phyloP scores from a whole-genome alignment of 1,140 invertebrate species.

The Gonatopus flavifemur region DNA sequence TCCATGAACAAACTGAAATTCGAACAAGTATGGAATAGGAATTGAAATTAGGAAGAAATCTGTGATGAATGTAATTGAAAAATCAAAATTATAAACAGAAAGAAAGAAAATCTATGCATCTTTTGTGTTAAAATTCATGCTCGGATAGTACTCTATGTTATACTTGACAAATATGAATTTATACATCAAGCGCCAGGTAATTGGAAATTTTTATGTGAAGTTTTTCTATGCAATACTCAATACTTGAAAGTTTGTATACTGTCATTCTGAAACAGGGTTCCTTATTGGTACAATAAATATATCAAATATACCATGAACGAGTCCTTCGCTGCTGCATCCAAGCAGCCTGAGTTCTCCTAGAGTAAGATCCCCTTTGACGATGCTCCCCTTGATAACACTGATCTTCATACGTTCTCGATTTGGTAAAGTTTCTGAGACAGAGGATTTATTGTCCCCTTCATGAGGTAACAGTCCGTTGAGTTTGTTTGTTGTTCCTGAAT shows the following conservation, averaged over 20 bases:
- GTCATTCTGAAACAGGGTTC: conserved; percentile 16
- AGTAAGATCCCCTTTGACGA: conserved; percentile 40
- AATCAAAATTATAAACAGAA: no score
- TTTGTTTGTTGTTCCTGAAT: conserved; percentile 23
- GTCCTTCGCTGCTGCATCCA: conserved; percentile 45
- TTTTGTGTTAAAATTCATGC: no score
- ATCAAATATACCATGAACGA: conserved; percentile 45
- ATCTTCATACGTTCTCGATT: conserved; percentile 42
- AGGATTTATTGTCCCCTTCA: conserved; percentile 18
- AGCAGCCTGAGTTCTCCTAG: conserved; percentile 43
- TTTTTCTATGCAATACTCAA: conserved; percentile 11
- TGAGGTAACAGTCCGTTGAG: conserved; percentile 16
- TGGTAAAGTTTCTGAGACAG: conserved; percentile 5
- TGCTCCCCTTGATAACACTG: conserved; percentile 41
- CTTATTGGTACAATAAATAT: conserved; percentile 29
- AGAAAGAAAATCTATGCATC: no score
- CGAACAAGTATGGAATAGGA: no score
- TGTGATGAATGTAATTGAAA: conserved; percentile 13
- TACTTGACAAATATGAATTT: conserved; percentile 2
- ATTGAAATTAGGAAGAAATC: no score
- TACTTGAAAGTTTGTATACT: no score
- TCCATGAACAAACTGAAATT: no score
- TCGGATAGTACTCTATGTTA: no score
- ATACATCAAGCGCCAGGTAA: no score
- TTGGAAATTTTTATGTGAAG: no score